These are phyloP conservation scores for Sacculina carcini DNA, from an alignment of 2,888 invertebrate genomes.

Conservation along the genomic window DNA sequence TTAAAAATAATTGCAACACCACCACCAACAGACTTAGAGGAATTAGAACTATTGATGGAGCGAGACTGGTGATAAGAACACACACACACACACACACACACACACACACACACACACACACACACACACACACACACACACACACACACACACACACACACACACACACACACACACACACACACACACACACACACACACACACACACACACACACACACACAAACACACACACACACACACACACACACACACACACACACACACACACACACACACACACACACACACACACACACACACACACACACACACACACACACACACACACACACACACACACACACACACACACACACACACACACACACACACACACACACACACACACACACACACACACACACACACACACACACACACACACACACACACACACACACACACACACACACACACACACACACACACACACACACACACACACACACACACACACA, in stretches of 20 bases:
- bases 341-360: background rate
- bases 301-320: constrained; percentile 4
- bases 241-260: background rate
- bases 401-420: background rate
- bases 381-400: background rate
- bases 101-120: too few relatives aligned
- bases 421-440: background rate
- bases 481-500: background rate
- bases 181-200: background rate
- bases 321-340: background rate
- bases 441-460: constrained; percentile 2
- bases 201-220: background rate
- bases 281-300: background rate
- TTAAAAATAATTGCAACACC: too few relatives aligned
- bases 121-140: too few relatives aligned
- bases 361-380: constrained; percentile 1
- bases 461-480: constrained; percentile 1
- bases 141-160: too few relatives aligned
- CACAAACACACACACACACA: background rate
- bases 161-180: background rate
- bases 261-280: background rate
- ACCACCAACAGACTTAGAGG: too few relatives aligned
- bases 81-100: too few relatives aligned
- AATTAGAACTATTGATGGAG: too few relatives aligned
- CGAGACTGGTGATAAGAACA: too few relatives aligned